Percentiles rank a stretch among this genome's conserved stretches.
phyloP scores from a whole-genome alignment of 2,797 vertebrate species.

The Spinus pinus region DNA sequence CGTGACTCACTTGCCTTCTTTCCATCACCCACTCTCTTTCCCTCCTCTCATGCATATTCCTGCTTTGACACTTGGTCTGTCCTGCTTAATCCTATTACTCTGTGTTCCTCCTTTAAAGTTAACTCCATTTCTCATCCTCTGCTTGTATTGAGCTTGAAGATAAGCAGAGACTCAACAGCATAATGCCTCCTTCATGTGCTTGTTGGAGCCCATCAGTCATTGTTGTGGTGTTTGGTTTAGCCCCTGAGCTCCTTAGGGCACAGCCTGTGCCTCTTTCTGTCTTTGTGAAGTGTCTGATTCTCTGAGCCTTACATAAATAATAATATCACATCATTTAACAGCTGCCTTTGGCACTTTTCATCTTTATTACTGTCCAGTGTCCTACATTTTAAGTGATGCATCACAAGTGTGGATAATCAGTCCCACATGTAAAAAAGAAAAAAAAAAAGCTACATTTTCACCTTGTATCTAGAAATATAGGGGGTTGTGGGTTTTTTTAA shows the following conservation, averaged over 20 bases:
- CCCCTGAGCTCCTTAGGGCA: constrained; percentile 21
- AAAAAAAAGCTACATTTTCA: background rate
- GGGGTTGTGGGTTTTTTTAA: background rate
- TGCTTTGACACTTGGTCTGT: constrained; percentile 28
- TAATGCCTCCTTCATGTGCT: background rate
- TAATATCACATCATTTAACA: background rate
- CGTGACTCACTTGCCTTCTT: constrained; percentile 51
- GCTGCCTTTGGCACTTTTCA: background rate
- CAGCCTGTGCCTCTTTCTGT: background rate
- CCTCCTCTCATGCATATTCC: constrained; percentile 38
- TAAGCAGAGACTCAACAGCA: background rate
- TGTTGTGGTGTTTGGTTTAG: constrained; percentile 22
- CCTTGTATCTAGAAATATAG: background rate
- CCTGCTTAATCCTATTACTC: constrained; percentile 38
- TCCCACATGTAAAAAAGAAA: background rate
- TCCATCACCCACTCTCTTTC: constrained; percentile 47
- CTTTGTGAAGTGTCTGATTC: background rate
- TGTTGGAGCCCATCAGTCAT: background rate
- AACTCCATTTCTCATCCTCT: constrained; percentile 21
- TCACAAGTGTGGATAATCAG: background rate
- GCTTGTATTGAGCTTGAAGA: constrained; percentile 20
- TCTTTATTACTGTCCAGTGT: background rate
- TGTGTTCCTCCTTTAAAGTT: constrained; percentile 1
- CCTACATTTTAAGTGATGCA: background rate
- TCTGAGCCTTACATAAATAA: constrained; percentile 21